Evolutionary conservation across 2,888 invertebrate genomes (phyloP).

Genomic region (Rhingia campestris): DNA sequence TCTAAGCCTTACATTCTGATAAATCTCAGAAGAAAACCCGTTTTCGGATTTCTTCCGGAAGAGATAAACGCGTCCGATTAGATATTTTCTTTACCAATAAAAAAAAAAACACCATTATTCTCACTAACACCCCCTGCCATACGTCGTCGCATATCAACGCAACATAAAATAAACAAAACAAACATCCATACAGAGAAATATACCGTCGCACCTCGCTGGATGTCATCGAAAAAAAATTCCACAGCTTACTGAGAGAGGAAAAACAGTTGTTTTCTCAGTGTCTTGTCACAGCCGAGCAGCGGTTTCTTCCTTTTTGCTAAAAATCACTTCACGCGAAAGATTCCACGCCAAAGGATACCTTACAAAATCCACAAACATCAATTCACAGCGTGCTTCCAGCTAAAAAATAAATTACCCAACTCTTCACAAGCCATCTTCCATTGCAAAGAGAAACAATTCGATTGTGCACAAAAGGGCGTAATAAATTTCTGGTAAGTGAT

Average conservation of each 20-base stretch:
- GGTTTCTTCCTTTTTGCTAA: conserved; percentile 70
- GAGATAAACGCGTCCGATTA: too few relatives aligned
- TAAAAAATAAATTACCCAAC: conserved; percentile 16
- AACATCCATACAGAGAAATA: conserved; percentile 26
- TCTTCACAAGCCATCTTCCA: conserved; percentile 17
- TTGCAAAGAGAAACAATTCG: conserved; percentile 58
- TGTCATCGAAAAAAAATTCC: conserved; percentile 30
- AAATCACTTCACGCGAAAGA: conserved; percentile 49
- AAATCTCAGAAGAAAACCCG: too few relatives aligned
- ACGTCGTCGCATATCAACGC: conserved; percentile 11
- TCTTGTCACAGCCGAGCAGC: conserved; percentile 69
- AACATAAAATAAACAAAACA: conserved; percentile 8
- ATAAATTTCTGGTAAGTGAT: conserved; percentile 64
- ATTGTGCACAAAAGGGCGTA: conserved; percentile 68
- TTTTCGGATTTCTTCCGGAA: too few relatives aligned
- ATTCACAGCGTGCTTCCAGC: conserved; percentile 27
- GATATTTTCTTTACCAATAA: too few relatives aligned
- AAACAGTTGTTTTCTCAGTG: conserved; percentile 72
- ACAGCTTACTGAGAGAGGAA: conserved; percentile 46
- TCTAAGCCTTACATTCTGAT: too few relatives aligned
- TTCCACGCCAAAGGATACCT: conserved; percentile 39
- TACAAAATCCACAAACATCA: conserved; percentile 19
- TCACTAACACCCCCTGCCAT: conserved; percentile 16
- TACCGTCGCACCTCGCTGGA: conserved; percentile 53
- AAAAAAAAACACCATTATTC: not conserved